Evolutionary conservation across 2,888 invertebrate species (phyloP), one percentile per base, ranked within the genome.

Genomic region (Netelia inedita): DNA sequence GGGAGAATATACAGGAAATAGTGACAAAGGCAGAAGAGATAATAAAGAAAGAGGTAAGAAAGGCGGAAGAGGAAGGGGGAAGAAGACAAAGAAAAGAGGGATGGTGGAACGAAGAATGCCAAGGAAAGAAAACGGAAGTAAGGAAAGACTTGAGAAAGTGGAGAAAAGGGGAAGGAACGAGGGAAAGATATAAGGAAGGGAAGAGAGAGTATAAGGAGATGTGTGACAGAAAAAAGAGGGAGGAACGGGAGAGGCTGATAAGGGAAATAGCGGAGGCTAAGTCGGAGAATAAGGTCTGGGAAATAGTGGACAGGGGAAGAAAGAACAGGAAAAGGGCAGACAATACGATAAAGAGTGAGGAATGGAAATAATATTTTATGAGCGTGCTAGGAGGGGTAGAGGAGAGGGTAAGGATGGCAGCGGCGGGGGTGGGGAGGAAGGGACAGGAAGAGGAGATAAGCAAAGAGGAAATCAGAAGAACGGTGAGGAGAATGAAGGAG

Each of bases 211-310:
- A 23, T 2, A 23, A 23, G 23, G 23, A 23, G 23, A 23, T 23
- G 23, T 23, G 23, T 2, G 23, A 23, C 1, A 23, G 23, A 2
- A 23, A 23, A 23, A 23, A 23, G 23, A 23, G 23, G 2, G 2
- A 23, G 23, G 23, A 23, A 23, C 23, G 9, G 16, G 78, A 78
- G 23, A 53, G 14, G 14, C 35, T 78, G 19, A 16, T 35, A 41
- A 59, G 41, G 21, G 78, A 74, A 8, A 65, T 84, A 53, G 73
- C 75, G 19, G 53, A 16, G 1, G 16, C 57, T 10, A 82, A 28
- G 63, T 50, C 63, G 35, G 69, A 63, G 23, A 46, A 19, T 1
- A 10, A 75, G 28, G 63, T 65, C 0, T 69, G 80, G 74, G 63
- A 61, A 11, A 43, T 68, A 0, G 61, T 74, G 5, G 68, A 69